Base-by-base conservation (phyloP, 2,888 invertebrate genomes). In the Andrena minutula region DNA sequence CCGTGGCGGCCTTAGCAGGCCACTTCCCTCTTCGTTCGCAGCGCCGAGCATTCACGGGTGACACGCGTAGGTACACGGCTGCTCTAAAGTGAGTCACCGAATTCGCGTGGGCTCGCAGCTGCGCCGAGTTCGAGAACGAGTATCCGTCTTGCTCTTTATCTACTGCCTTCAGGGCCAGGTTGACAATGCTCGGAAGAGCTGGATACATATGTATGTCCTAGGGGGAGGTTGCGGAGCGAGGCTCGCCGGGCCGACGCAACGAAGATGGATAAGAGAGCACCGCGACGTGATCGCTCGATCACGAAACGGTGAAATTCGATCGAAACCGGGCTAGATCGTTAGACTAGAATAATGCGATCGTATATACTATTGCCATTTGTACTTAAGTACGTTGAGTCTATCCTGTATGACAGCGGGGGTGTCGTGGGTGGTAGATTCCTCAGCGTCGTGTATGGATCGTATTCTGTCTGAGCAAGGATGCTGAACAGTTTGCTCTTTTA, bases 111-210 rank as follows among this genome's bases (percentile, higher is more conserved):
- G 87, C 75, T 82, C 82, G 64, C 87, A 73, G 74, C 78, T 79
- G 83, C 56, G 56, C 80, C 77, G 73, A 69, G 78, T 82, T 85
- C 81, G 85, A 82, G 86, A 85, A 80, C 82, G 86, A 58, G 84
- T 88, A 83, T 84, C 82, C 84, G 87, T 84, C 82, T 82, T 78
- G 87, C 74, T 84, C 86, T 88, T 88, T 88, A 88, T 88, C 86
- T 83, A 74, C 87, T 86, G 79, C 76, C 83, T 83, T 80, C 76
- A 56, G 77, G 83, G 81, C 75, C 82, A 56, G 81, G 71, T 79
- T 83, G 84, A 88, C 88, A 83, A 84, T 87, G 78, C 79, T 73
- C 60, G 71, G 79, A 83, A 77, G 75, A 76, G 51, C 78, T 56
- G 74, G 75, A 84, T 86, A 86, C 84, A 84, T 84, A 83, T 86